Conservation (phyloP, 2,797 vertebrate genomes). For the Lophius americanus region DNA sequence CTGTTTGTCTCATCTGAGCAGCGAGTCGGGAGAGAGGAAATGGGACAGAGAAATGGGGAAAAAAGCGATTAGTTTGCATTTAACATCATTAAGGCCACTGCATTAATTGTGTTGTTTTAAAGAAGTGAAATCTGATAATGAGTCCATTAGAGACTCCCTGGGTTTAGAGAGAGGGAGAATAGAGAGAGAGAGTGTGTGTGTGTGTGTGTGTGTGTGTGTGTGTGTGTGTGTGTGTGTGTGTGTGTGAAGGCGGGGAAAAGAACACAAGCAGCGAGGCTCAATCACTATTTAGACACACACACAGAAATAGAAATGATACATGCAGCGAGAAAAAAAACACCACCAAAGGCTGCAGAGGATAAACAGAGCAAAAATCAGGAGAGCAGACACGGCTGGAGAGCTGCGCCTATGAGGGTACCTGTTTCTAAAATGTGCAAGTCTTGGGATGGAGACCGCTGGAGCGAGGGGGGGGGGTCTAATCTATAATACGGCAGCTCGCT, state of each 20-base stretch:
- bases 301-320: slow-evolving; percentile 32
- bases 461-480: slow-evolving; percentile 66
- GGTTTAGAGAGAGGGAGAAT: slow-evolving; percentile 50
- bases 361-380: slow-evolving; percentile 52
- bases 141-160: slow-evolving; percentile 82
- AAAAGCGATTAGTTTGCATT: slow-evolving; percentile 74
- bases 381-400: slow-evolving; percentile 49
- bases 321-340: slow-evolving; percentile 35
- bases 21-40: slow-evolving; percentile 53
- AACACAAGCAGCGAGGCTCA: slow-evolving; percentile 34
- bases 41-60: slow-evolving; percentile 54
- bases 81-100: slow-evolving; percentile 76
- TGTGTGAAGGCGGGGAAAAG: slow-evolving; percentile 18
- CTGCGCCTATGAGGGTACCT: slow-evolving; percentile 20
- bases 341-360: slow-evolving; percentile 45
- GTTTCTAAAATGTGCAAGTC: slow-evolving; percentile 16
- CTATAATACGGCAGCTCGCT: slow-evolving; percentile 70
- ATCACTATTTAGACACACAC: slow-evolving; percentile 42
- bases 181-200: slow-evolving; percentile 33
- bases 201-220: slow-evolving; percentile 4
- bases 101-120: slow-evolving; percentile 84
- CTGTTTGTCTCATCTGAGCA: slow-evolving; percentile 59
- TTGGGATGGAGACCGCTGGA: slow-evolving; percentile 52
- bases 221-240: slow-evolving; percentile 4
- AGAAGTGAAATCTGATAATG: slow-evolving; percentile 81